These are phyloP conservation scores for Patagioenas fasciata DNA, from an alignment of 2,113 vertebrate genomes.

Conservation along the genomic window DNA sequence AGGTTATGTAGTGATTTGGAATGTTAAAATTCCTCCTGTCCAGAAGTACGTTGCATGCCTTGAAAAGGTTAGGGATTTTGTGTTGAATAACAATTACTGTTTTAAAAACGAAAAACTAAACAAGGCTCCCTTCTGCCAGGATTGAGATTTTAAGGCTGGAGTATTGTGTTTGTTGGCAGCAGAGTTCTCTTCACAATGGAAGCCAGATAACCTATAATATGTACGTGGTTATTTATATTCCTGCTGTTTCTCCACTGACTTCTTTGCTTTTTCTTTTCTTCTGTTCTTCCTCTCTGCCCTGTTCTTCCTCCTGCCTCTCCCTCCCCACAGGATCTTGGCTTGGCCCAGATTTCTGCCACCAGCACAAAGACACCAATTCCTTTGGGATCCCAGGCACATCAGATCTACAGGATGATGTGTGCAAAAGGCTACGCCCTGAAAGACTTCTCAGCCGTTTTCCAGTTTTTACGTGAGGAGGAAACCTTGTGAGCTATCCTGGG, in stretches of 20 bases:
- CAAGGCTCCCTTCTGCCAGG: background rate
- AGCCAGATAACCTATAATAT: background rate
- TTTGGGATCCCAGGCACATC: slow-evolving; percentile 92
- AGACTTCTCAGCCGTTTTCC: slow-evolving; percentile 98
- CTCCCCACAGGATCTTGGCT: slow-evolving; percentile 88
- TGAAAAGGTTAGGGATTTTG: background rate
- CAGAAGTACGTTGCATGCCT: background rate
- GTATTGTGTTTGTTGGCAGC: background rate
- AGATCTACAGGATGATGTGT: slow-evolving; percentile 97
- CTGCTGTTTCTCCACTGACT: background rate
- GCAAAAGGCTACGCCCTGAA: slow-evolving; percentile 92
- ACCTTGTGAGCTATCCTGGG: slow-evolving; percentile 74
- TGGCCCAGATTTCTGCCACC: slow-evolving; percentile 94
- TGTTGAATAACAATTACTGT: background rate
- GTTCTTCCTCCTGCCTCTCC: background rate
- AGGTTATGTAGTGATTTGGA: background rate
- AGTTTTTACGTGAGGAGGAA: slow-evolving; percentile 96
- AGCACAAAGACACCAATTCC: slow-evolving; percentile 90
- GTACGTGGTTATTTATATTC: background rate
- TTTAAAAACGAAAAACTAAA: background rate
- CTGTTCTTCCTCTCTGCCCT: background rate
- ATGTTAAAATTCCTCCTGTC: background rate
- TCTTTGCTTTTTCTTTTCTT: background rate
- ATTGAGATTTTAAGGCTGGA: background rate
- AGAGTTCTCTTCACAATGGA: background rate